Conservation (phyloP, 1,140 invertebrate species). For the Calephelis nemesis region DNA sequence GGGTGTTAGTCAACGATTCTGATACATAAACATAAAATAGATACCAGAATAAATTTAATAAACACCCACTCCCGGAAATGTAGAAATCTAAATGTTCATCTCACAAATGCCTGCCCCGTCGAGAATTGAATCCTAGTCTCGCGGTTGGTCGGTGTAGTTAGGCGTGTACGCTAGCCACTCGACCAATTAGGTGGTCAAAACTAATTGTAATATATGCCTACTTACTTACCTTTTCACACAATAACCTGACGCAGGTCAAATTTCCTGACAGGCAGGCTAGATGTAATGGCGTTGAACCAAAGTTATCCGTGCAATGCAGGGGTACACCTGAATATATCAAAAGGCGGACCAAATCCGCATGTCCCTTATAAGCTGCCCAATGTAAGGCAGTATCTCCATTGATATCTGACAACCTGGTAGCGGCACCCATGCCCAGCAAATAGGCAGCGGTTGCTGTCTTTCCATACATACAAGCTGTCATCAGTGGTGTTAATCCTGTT, state of each 20-base stretch:
- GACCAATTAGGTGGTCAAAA: too few species aligned
- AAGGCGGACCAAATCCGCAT: constrained; percentile 91
- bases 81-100: too few species aligned
- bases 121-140: too few species aligned
- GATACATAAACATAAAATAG: too few species aligned
- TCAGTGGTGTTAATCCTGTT: constrained; percentile 88
- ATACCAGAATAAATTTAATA: too few species aligned
- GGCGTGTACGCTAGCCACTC: too few species aligned
- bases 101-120: too few species aligned
- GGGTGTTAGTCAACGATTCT: too few species aligned
- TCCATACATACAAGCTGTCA: constrained; percentile 96
- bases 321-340: constrained; percentile 95
- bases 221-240: constrained; percentile 89
- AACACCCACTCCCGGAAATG: too few species aligned
- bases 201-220: too few species aligned
- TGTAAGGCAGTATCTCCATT: constrained; percentile 95
- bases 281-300: constrained; percentile 95
- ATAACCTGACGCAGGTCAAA: constrained; percentile 87
- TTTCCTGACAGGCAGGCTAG: constrained; percentile 94
- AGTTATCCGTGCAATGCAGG: constrained; percentile 93
- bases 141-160: too few species aligned
- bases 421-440: constrained; percentile 91
- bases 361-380: constrained; percentile 96
- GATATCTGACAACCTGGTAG: constrained; percentile 91
- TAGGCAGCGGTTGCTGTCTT: constrained; percentile 93